Evolutionary conservation across 2,797 vertebrate species (phyloP).

Genomic region (Toxotes lorentzi): DNA sequence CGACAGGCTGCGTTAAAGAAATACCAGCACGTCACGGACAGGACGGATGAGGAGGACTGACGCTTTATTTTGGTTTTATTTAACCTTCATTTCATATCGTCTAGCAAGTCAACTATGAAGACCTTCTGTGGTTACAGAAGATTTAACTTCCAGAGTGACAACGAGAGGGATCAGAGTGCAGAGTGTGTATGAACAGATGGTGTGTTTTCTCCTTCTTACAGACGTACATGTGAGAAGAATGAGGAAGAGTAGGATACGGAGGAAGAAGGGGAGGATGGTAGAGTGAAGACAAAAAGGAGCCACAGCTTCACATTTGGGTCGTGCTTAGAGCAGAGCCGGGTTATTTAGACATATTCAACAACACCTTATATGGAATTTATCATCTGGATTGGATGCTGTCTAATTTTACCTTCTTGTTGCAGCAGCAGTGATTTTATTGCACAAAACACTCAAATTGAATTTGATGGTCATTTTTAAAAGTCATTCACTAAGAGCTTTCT

Average conservation of each 20-base stretch:
- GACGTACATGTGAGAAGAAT: neutral
- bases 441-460: too few species aligned
- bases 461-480: too few species aligned
- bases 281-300: too few species aligned
- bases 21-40: slow-evolving; percentile 11
- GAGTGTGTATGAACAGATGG: neutral
- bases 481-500: too few species aligned
- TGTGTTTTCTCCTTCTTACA: neutral
- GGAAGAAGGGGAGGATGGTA: neutral
- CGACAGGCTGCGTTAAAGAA: slow-evolving; percentile 33
- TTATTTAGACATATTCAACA: too few species aligned
- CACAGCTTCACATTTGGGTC: neutral
- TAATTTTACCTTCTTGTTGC: too few species aligned
- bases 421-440: too few species aligned
- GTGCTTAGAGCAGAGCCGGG: too few species aligned
- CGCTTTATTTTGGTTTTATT: slow-evolving; percentile 38
- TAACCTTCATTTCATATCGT: slow-evolving; percentile 24
- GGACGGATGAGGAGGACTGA: slow-evolving; percentile 21
- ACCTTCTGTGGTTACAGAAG: slow-evolving; percentile 13
- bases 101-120: neutral
- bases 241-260: neutral
- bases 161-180: neutral
- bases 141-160: slow-evolving; percentile 29
- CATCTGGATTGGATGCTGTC: too few species aligned
- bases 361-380: too few species aligned